Percentiles rank a stretch among this genome's conserved stretches.
Conservation (phyloP, 2,797 vertebrate genomes). For the Pangasius macronema region DNA sequence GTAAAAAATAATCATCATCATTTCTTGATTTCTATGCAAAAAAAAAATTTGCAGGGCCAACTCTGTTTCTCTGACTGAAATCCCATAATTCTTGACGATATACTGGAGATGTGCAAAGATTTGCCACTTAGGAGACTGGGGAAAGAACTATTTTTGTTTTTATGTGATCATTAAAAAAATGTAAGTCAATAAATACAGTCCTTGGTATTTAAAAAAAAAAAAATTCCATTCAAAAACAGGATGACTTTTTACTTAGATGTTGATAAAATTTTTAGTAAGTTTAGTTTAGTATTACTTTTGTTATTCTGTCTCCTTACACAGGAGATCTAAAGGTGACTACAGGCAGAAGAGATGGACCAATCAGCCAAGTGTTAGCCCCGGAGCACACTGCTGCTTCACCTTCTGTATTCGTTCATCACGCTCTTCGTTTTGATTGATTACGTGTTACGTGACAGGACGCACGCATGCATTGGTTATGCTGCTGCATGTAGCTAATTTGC, state of each 20-base stretch:
- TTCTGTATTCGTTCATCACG: not conserved
- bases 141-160: not conserved
- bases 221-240: not conserved
- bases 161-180: not conserved
- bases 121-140: not conserved
- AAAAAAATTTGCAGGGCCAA: not conserved
- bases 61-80: not conserved
- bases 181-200: not conserved
- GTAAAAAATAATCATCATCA: not conserved
- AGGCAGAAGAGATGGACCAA: not conserved
- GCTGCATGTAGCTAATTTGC: slow-evolving; percentile 39
- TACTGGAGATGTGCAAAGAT: not conserved
- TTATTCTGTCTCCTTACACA: no score
- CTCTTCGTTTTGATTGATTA: slow-evolving; percentile 2
- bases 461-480: slow-evolving; percentile 20
- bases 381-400: not conserved
- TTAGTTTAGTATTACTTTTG: no score
- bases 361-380: not conserved
- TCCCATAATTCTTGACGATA: no score
- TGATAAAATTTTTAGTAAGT: no score
- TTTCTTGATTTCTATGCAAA: not conserved
- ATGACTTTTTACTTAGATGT: no score
- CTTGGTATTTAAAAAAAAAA: not conserved
- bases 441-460: not conserved
- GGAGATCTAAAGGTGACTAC: not conserved